Base-by-base conservation (phyloP, 2,113 vertebrate genomes). In the Catharus minimus region DNA sequence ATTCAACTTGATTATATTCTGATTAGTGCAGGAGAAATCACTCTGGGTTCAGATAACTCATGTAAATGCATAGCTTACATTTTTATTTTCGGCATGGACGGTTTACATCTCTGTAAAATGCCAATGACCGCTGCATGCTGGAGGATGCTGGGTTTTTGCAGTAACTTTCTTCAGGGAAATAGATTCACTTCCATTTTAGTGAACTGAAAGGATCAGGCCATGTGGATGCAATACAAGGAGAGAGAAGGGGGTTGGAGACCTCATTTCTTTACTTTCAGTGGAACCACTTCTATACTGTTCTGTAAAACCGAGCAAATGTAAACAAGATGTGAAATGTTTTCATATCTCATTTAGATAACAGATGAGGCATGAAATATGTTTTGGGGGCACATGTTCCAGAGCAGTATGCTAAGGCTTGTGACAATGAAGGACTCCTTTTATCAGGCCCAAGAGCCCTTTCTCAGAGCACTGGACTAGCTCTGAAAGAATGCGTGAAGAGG, bases 281-380 rank as follows among this genome's bases (percentile, higher is more conserved):
- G 87, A 96, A 91, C 83, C 80, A 93, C 86, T 91, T 93, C 93
- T 87, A 67, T 49, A 81, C 94, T 90, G 85, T 95, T 97, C 87
- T 46, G 60, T 96, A 97, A 97, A 97, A 96, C 92, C 85, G 80
- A 3, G 9, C 83, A 95, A 97, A 98, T 96, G 97, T 96, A 97
- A 97, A 97, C 90, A 92, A 97, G 96, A 95, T 98, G 97, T 96
- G 97, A 98, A 97, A 96, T 96, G 95, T 95, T 96, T 97, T 97
- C 97, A 97, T 96, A 96, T 97, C 96, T 98, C 97, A 97, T 98
- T 98, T 97, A 97, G 94, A 94, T 93, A 97, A 96, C 96, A 97
- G 96, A 97, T 97, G 97, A 98, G 95, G 95, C 96, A 95, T 97
- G 97, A 98, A 98, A 97, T 96, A 95, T 96, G 92, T 97, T 97